Conservation (phyloP, 2,888 invertebrate species). For the Carcina quercana region DNA sequence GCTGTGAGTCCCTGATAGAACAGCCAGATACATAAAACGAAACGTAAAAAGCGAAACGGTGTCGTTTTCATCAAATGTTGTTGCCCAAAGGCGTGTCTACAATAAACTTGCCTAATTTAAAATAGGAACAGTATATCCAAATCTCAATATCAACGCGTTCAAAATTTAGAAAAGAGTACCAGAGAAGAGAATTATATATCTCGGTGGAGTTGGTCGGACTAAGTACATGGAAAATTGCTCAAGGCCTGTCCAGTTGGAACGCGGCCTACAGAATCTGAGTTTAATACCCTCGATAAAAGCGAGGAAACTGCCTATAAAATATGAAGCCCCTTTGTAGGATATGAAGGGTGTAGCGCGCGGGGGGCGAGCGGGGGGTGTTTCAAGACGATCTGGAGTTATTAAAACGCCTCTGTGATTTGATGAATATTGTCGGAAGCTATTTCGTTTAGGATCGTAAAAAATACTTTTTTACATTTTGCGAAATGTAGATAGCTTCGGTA, state of each 20-base stretch:
- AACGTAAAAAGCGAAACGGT: conserved; percentile 4
- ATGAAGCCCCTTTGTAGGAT: conserved; percentile 18
- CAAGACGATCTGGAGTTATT: conserved; percentile 1
- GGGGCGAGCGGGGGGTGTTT: neutral
- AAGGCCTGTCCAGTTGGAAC: conserved; percentile 11
- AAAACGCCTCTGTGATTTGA: conserved; percentile 7
- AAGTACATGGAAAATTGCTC: no score
- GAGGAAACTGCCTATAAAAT: conserved; percentile 27
- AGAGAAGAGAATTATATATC: no score
- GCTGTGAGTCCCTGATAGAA: no score
- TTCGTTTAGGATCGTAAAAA: no score
- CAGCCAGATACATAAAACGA: no score
- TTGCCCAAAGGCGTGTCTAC: neutral
- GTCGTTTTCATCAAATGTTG: conserved; percentile 4
- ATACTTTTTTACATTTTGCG: no score
- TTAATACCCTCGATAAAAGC: conserved; percentile 24
- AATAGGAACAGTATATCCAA: no score
- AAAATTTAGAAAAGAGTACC: no score
- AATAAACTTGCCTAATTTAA: no score
- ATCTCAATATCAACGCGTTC: no score
- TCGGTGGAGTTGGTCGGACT: neutral
- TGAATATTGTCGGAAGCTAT: neutral
- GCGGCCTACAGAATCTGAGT: conserved; percentile 20
- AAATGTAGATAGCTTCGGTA: no score
- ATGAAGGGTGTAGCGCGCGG: neutral